Evolutionary conservation across 2,797 vertebrate species (phyloP), one percentile per base, ranked within the genome.

Genomic region (Mormyrops boulengeri): DNA sequence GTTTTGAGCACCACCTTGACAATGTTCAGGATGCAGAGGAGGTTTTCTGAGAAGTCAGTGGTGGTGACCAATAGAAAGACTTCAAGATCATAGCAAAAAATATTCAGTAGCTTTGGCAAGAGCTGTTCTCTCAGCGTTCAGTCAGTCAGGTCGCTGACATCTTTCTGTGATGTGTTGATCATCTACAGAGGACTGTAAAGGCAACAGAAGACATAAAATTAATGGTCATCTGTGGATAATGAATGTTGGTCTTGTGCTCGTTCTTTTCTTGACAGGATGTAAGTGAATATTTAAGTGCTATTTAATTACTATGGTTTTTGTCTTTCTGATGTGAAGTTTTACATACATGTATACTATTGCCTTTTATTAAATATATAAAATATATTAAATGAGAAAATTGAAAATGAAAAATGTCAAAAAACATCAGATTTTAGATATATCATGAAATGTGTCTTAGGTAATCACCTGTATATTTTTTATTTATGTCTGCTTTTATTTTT

Each of bases 1-100:
- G 22, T 62, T 11, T 11, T 73, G 66, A 12, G 60, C 88, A 90
- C 90, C 91, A 91, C 91, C 91, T 38, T 66, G 34, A 86, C 82
- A 73, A 90, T 66, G 41, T 90, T 55, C 60, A 8, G 38, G 77
- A 34, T 14, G 1, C 44, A 50, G 6, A 3, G 17, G n/a, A 62
- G 38, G 44, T 47, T 34, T 11, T 7, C 47, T 41, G 5, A 38
- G 7, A 9, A 38, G 47, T 26, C 19, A 38, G 69, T 73, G 17
- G 88, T 89, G 86, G 66, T 7, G 26, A 52, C 26, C 88, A 88
- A 82, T 89, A 53, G 60, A 62, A 26, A 62, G 22, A 22, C 57
- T 7, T 26, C 57, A 62, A 62, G 57, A 62, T 62, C 60, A 62
- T 62, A 62, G 60, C 60, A 62, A 11, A 62, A 62, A 62, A 62